Percentiles rank a stretch among this genome's conserved stretches.
These are phyloP conservation scores for Tetramorium bicarinatum DNA, from an alignment of 2,888 invertebrate species.

Conservation along the genomic window DNA sequence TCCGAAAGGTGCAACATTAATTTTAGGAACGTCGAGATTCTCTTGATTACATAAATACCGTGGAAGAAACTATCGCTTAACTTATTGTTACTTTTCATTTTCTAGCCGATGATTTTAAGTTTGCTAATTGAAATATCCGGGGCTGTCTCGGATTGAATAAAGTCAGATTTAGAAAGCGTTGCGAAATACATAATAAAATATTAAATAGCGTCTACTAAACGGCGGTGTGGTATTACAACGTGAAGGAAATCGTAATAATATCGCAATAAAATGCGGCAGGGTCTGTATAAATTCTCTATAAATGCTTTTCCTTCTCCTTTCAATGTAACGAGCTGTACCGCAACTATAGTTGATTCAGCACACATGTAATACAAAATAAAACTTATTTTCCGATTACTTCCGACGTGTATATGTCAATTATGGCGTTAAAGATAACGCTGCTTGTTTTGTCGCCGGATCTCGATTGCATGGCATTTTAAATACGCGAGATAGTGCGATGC, in stretches of 20 bases:
- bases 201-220: background rate
- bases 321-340: no score
- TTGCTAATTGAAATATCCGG: background rate
- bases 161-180: conserved; percentile 10
- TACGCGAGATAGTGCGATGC: background rate
- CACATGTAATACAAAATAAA: background rate
- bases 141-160: background rate
- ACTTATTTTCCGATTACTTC: background rate
- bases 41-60: background rate
- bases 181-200: background rate
- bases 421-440: background rate
- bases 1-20: background rate
- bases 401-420: background rate
- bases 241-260: background rate
- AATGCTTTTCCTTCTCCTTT: background rate
- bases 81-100: background rate
- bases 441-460: background rate
- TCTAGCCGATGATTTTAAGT: background rate
- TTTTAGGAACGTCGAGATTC: background rate
- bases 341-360: background rate
- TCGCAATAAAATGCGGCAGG: background rate
- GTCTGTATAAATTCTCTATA: background rate
- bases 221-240: background rate
- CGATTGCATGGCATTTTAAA: conserved; percentile 10
- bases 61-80: background rate